phyloP scores from a whole-genome alignment of 2,888 invertebrate genomes.

The Therioaphis trifolii region DNA sequence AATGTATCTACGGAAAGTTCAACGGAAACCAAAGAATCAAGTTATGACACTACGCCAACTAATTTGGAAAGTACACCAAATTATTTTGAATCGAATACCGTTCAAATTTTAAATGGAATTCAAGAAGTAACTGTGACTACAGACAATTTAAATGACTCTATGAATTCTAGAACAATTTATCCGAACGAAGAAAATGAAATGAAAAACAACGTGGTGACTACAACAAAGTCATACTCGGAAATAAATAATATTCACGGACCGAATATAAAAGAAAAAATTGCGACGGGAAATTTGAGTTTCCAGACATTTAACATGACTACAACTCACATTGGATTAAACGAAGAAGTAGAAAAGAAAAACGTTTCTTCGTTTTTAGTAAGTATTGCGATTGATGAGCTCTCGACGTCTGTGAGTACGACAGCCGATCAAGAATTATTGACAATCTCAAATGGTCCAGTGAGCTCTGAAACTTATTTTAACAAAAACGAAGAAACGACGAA shows the following conservation, averaged over 20 bases:
- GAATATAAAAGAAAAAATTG: background rate
- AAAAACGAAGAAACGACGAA: background rate
- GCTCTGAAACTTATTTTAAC: background rate
- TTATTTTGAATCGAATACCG: background rate
- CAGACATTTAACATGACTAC: background rate
- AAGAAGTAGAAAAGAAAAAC: background rate
- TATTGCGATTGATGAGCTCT: background rate
- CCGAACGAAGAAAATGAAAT: background rate
- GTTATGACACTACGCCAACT: background rate
- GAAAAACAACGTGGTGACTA: background rate
- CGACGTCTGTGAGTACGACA: background rate
- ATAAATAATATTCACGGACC: background rate
- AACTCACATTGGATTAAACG: background rate
- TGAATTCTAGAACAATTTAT: slow-evolving; percentile 24
- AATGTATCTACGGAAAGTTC: background rate
- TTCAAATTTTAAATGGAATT: background rate
- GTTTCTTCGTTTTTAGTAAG: background rate
- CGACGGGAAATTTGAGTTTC: background rate
- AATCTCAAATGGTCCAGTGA: background rate
- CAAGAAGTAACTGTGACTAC: slow-evolving; percentile 9
- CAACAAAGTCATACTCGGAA: background rate
- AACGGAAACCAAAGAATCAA: background rate
- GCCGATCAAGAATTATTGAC: background rate
- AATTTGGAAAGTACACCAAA: background rate
- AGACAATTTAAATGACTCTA: background rate